Conservation (phyloP, 2,797 vertebrate species). For the Mormyrops attenuatus region DNA sequence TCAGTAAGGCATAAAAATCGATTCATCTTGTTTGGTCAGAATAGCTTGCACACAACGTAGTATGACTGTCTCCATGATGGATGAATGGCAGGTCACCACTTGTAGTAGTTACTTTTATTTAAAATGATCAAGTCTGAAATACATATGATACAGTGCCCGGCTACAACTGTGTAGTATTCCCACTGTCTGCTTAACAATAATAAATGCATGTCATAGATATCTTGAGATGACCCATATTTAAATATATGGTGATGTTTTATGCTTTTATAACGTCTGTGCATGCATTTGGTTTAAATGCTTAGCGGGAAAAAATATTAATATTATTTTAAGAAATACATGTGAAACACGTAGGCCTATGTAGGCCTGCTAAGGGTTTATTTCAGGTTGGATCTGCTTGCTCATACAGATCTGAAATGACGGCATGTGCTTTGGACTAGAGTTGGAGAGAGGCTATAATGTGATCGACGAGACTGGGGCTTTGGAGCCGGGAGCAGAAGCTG, state of each 20-base stretch:
- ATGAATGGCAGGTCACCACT: neutral
- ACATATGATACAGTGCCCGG: neutral
- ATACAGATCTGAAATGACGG: neutral
- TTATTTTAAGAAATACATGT: neutral
- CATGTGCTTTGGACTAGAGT: neutral
- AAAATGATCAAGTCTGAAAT: neutral
- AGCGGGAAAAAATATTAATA: neutral
- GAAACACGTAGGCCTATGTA: neutral
- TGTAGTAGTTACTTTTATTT: neutral
- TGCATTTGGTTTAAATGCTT: neutral
- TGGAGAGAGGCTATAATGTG: slow-evolving; percentile 59
- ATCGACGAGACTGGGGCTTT: slow-evolving; percentile 54
- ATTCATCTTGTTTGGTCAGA: neutral
- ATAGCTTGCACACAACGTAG: neutral
- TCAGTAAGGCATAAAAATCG: slow-evolving; percentile 1
- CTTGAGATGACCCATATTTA: neutral
- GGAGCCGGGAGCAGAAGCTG: slow-evolving; percentile 64
- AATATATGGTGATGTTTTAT: neutral
- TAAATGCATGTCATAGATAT: neutral
- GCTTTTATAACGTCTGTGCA: neutral
- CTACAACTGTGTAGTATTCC: neutral
- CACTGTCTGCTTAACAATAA: neutral
- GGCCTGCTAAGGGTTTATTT: neutral
- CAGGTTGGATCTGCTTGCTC: neutral
- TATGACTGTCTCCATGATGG: neutral